These are phyloP conservation scores for Drosophila seguyi DNA, from an alignment of 1,140 invertebrate species.

Conservation along the genomic window DNA sequence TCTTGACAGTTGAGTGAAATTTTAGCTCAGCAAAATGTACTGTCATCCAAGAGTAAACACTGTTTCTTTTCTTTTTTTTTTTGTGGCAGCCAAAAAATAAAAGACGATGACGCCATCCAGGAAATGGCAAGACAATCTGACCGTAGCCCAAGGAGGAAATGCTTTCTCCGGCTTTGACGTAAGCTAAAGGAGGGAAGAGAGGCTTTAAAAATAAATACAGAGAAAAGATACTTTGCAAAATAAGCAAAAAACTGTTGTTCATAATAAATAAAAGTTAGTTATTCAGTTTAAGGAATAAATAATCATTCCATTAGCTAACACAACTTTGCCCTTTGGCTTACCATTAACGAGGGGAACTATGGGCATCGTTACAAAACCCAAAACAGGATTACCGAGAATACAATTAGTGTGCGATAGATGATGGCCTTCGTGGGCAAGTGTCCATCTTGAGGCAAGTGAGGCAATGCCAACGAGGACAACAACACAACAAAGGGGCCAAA, in stretches of 20 bases:
- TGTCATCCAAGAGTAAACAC: slow-evolving; percentile 53
- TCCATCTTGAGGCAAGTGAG: slow-evolving; percentile 21
- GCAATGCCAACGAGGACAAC: slow-evolving; percentile 20
- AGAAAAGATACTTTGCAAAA: background rate
- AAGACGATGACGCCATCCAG: slow-evolving; percentile 42
- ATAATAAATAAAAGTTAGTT: background rate
- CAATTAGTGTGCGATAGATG: slow-evolving; percentile 27
- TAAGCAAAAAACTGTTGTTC: background rate
- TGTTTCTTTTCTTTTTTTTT: slow-evolving; percentile 33
- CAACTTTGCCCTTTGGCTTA: background rate
- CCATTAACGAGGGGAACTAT: no score
- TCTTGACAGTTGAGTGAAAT: slow-evolving; percentile 73
- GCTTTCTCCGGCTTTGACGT: slow-evolving; percentile 27
- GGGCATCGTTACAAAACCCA: background rate
- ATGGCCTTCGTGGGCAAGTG: slow-evolving; percentile 19
- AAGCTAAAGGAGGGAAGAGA: slow-evolving; percentile 11
- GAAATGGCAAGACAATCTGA: slow-evolving; percentile 34
- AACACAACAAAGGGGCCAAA: slow-evolving; percentile 10
- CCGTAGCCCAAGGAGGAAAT: slow-evolving; percentile 21
- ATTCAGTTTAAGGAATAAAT: background rate
- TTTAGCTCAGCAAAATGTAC: slow-evolving; percentile 69
- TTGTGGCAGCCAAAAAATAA: slow-evolving; percentile 20
- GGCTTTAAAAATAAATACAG: slow-evolving; percentile 2
- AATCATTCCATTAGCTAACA: background rate
- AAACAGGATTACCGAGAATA: background rate